A percentile compares a stretch with the other conserved stretches of the same genome.
Evolutionary conservation across 2,888 invertebrate species (phyloP).

Genomic region (Herminia tarsipennalis): DNA sequence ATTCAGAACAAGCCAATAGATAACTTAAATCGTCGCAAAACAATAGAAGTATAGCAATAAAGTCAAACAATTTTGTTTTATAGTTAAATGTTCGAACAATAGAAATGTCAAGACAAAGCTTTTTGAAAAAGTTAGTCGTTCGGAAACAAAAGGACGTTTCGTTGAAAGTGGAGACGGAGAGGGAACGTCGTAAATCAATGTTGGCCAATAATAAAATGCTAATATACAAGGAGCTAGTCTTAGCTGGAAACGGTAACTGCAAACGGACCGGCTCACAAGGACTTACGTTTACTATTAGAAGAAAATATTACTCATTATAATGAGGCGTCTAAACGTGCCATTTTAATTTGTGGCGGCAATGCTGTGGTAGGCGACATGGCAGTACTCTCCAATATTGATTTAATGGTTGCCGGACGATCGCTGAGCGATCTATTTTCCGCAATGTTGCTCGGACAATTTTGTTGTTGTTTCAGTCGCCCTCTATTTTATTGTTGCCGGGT

Average conservation of each 20-base stretch:
- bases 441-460: too few species aligned
- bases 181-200: constrained; percentile 68
- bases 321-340: too few species aligned
- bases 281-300: too few species aligned
- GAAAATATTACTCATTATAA: too few species aligned
- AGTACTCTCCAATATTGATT: too few species aligned
- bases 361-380: too few species aligned
- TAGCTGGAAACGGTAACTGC: constrained; percentile 23
- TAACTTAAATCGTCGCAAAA: constrained; percentile 51
- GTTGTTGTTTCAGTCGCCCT: too few species aligned
- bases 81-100: constrained; percentile 64
- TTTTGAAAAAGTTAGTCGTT: constrained; percentile 71
- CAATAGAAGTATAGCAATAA: constrained; percentile 65
- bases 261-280: too few species aligned
- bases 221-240: constrained; percentile 39
- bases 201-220: constrained; percentile 66
- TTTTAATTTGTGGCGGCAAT: too few species aligned
- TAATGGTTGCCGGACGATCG: too few species aligned
- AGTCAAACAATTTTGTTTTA: constrained; percentile 75
- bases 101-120: constrained; percentile 74
- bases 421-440: too few species aligned
- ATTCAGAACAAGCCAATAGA: constrained; percentile 44
- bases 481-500: too few species aligned
- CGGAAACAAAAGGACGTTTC: constrained; percentile 76
- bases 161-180: constrained; percentile 58